Evolutionary conservation across 2,888 invertebrate species (phyloP).

Genomic region (Bibio marci): DNA sequence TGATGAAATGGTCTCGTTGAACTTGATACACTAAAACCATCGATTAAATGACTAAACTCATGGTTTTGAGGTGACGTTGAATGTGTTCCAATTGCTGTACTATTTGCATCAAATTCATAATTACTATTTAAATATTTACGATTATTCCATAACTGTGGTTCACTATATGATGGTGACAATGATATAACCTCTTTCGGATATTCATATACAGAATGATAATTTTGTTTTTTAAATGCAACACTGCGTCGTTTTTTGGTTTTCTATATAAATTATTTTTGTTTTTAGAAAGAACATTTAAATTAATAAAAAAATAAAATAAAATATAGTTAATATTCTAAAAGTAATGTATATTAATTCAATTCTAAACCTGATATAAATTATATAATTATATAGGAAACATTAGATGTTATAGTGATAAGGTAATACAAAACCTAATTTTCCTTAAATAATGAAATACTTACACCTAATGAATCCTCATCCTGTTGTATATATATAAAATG

Average conservation of each 20-base stretch:
- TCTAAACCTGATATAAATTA: neutral
- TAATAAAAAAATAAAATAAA: neutral
- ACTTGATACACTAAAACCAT: conserved; percentile 14
- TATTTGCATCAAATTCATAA: neutral
- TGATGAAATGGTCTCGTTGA: conserved; percentile 13
- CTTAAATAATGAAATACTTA: too few relatives aligned
- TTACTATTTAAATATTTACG: neutral
- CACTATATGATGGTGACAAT: conserved; percentile 13
- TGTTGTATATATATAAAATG: conserved; percentile 3
- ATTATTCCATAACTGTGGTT: conserved; percentile 10
- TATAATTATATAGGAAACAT: neutral
- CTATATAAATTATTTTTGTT: conserved; percentile 23
- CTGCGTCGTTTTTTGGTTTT: conserved; percentile 40
- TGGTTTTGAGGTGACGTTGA: neutral
- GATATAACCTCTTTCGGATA: conserved; percentile 51
- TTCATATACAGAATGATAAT: conserved; percentile 70
- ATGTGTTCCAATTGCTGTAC: neutral
- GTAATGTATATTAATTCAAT: too few relatives aligned
- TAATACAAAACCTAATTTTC: too few relatives aligned
- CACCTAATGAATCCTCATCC: conserved; percentile 10
- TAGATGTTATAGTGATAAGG: too few relatives aligned
- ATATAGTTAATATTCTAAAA: too few relatives aligned
- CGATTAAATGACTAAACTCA: conserved; percentile 3
- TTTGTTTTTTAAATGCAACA: conserved; percentile 68
- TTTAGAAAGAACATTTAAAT: neutral